Evolutionary conservation across 1,140 invertebrate species (phyloP), one percentile per base, ranked within the genome.

Genomic region (Hetaerina americana): DNA sequence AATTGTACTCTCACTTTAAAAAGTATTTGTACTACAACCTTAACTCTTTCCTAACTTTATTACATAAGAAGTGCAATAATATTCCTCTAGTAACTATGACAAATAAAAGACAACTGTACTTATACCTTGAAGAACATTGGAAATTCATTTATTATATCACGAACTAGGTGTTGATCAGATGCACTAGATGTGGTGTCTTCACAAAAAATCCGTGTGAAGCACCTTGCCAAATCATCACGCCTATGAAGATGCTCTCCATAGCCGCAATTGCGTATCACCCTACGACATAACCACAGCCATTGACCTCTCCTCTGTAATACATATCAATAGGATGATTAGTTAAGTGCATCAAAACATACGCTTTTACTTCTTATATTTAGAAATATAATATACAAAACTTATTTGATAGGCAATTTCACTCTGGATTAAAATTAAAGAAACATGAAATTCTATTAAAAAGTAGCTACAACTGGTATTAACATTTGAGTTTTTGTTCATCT

Each of bases 71-170:
- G n/a, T n/a, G n/a, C n/a, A n/a, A n/a, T n/a, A n/a, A n/a, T n/a
- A n/a, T n/a, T n/a, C n/a, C n/a, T n/a, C n/a, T n/a, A n/a, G n/a
- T n/a, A n/a, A n/a, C n/a, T n/a, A n/a, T n/a, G n/a, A n/a, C n/a
- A n/a, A n/a, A n/a, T n/a, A n/a, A n/a, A n/a, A n/a, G n/a, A n/a
- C n/a, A n/a, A n/a, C 10, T 57, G 2, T n/a, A 3, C 10, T 12
- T 57, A 76, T 75, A 76, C 85, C 79, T 91, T 90, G 77, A 93
- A 92, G 76, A 89, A 87, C 76, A 90, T 87, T n/a, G 91, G 90
- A 84, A 93, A 93, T 80, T 92, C 90, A 77, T 91, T 91, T 73
- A 88, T 89, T 71, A 93, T 92, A 74, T 91, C 89, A 66, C 89
- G 83, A 22, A 93, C 89, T 40, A 92, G 81, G 74, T 87, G 84